phyloP scores from a whole-genome alignment of 35 echinoderm and acorn worm species.

The Patiria miniata region DNA sequence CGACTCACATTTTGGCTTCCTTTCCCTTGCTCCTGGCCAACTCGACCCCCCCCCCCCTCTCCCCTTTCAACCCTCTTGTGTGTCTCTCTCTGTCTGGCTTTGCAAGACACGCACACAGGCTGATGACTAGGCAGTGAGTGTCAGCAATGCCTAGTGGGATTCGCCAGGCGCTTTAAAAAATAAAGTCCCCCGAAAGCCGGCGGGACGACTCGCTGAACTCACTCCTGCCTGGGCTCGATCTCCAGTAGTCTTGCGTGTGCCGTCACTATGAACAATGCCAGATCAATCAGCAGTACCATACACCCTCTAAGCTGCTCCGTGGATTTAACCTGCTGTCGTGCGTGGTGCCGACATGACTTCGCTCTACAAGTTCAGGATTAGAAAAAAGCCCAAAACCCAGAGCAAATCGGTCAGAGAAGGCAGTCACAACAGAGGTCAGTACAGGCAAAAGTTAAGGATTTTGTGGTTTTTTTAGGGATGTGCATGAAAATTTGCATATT shows the following conservation, averaged over 20 bases:
- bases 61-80: too few relatives aligned
- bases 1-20: background rate
- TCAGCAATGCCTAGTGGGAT: background rate
- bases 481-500: too few relatives aligned
- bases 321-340: background rate
- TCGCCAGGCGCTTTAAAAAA: background rate
- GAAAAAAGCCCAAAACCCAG: background rate
- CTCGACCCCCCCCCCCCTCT: background rate
- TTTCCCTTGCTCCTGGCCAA: background rate
- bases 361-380: slow-evolving; percentile 26
- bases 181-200: background rate
- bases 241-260: background rate
- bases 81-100: background rate
- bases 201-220: background rate
- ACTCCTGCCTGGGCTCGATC: too few relatives aligned
- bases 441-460: background rate
- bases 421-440: slow-evolving; percentile 11
- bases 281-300: slow-evolving; percentile 13
- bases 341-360: slow-evolving; percentile 13
- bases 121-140: too few relatives aligned
- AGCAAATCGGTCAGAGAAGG: slow-evolving; percentile 5
- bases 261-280: slow-evolving; percentile 20
- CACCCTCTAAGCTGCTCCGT: background rate
- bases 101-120: too few relatives aligned
- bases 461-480: too few relatives aligned